phyloP scores from a whole-genome alignment of 1,140 invertebrate genomes.

The Atopsyche davidsoni region DNA sequence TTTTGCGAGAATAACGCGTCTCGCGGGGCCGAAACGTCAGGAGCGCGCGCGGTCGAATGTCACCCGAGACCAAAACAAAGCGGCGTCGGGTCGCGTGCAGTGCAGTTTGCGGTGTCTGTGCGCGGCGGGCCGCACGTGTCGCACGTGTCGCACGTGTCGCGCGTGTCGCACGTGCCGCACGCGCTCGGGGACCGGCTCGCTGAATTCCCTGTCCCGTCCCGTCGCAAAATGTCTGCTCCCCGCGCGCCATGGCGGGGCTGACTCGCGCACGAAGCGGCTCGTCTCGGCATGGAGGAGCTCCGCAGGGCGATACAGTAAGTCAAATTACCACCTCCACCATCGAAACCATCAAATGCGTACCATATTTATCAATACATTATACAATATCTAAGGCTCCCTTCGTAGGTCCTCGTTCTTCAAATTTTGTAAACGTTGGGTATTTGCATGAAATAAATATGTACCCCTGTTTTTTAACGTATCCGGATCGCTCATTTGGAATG shows the following conservation, averaged over 20 bases:
- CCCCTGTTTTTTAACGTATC: no score
- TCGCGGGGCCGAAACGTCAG: background rate
- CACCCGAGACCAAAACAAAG: constrained; percentile 18
- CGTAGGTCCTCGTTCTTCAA: no score
- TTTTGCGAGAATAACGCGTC: no score
- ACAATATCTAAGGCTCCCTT: no score
- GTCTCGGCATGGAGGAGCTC: constrained; percentile 21
- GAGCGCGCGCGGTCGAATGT: constrained; percentile 2
- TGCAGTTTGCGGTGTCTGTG: constrained; percentile 11
- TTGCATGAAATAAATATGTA: no score
- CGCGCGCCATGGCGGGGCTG: constrained; percentile 5
- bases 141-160: background rate
- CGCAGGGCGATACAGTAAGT: constrained; percentile 28
- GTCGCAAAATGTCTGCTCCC: constrained; percentile 13
- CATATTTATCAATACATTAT: no score
- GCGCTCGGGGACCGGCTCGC: background rate
- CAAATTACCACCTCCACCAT: no score
- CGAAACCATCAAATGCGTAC: no score
- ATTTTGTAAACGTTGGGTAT: no score
- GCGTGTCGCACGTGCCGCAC: background rate
- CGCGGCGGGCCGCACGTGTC: background rate
- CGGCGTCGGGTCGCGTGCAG: constrained; percentile 10
- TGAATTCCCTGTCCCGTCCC: background rate
- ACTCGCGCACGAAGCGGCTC: background rate
- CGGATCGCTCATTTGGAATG: no score